Base-by-base conservation (phyloP, 2,113 vertebrate species). In the Oreochromis aureus region DNA sequence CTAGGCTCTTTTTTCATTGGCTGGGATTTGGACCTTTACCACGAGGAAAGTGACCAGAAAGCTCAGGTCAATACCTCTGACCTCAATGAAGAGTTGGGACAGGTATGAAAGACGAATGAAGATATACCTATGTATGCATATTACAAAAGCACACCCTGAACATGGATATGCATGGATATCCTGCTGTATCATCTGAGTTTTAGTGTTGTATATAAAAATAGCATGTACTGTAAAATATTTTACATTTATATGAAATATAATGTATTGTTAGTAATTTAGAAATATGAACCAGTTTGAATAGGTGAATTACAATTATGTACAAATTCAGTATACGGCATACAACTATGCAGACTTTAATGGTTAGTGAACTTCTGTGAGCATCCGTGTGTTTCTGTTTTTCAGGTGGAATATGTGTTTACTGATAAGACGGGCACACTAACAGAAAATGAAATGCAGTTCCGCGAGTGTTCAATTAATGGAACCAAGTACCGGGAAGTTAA, bases 391-490 rank as follows among this genome's bases (percentile, higher is more conserved):
- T 69, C 5, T 85, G n/a, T 89, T 39, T 54, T n/a, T 7, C 93
- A 99, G 99, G 98, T 99, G 88, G 98, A 99, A 79, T 99, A 99
- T 56, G 97, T 99, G 80, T 99, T 99, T 86, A 99, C 99, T 66
- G 99, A 99, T 95, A 99, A 99, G 95, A 99, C 99, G 0, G 98
- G 98, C 34, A 99, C 98, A 1, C 93, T 99, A 81, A 99, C 99
- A n/a, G 98, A 99, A 96, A 99, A 99, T 61, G 98, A 98, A 95
- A 99, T 99, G 98, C 98, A 98, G 22, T 99, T 99, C 95, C 98
- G 97, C 2, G 98, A 99, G 91, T 99, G 98, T 91, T 99, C 98
- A 58, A 97, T 99, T 92, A 98, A 98, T 82, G 99, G 99, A 79
- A 91, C 97, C 82, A 99, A 99, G 87, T 99, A 98, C 95, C 97